Base-by-base conservation (phyloP, 2,797 vertebrate species). In the Potorous gilbertii region DNA sequence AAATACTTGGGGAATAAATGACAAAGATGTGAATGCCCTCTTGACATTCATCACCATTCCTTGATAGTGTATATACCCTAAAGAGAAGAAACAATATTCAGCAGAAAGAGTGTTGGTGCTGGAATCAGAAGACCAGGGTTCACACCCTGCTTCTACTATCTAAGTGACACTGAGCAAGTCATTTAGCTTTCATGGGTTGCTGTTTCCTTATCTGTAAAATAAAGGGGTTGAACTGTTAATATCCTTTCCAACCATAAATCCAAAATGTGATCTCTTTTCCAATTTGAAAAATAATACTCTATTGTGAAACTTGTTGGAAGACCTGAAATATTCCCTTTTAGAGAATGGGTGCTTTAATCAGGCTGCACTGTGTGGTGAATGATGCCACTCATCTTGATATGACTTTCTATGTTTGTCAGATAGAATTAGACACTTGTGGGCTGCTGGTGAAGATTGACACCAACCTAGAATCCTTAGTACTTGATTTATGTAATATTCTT, bases 401-500 rank as follows among this genome's bases (percentile, higher is more conserved):
- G 96, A 98, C 94, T 97, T 96, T 98, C 96, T 95, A 55, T 98
- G 96, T 96, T 96, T 98, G 96, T 98, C 98, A 96, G 94, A 97
- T 95, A 94, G 4, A 92, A 96, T 98, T 95, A 94, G 96, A 92
- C 94, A 98, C 95, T 97, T 98, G 98, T 98, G 97, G 98, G 97
- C 96, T 98, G 96, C 90, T 97, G 97, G 97, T 97, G 96, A 97
- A 98, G 96, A 97, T 91, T 96, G 97, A 97, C 96, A 98, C 29
- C 95, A 97, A 97, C 97, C 93, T 98, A 54, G 89, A 96, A 95
- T 97, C 97, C 94, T 96, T 91, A 97, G 92, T 93, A 90, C 91
- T 94, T 97, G 92, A 96, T 98, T 98, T 98, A 98, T 97, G 96
- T 97, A 98, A 98, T 96, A 97, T 93, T 94, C 74, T 92, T 93